phyloP scores from a whole-genome alignment of 2,797 vertebrate genomes.

The Triplophysa yarkandensis region DNA sequence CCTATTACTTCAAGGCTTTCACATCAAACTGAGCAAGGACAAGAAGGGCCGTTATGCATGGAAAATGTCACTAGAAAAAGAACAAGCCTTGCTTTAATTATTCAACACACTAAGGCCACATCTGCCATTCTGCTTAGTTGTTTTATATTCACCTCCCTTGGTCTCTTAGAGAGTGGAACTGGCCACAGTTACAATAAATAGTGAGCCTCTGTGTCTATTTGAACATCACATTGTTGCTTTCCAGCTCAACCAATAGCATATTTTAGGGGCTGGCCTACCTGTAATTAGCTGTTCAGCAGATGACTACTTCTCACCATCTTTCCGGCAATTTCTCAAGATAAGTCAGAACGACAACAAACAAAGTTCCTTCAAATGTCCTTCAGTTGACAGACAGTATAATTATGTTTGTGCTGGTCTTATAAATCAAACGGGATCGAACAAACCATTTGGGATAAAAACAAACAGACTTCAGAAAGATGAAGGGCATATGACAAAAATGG shows the following conservation, averaged over 20 bases:
- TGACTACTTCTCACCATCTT: no score
- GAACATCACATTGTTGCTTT: neutral
- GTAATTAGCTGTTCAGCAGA: neutral
- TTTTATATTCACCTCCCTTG: neutral
- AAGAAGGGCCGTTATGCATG: neutral
- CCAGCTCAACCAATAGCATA: neutral
- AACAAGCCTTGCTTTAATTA: slow-evolving; percentile 44
- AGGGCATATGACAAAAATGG: neutral
- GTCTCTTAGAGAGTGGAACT: neutral
- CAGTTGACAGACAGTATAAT: neutral
- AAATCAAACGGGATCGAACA: no score
- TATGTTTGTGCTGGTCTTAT: neutral
- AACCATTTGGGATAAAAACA: neutral
- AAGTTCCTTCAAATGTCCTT: neutral
- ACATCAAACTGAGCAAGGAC: no score
- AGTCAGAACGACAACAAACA: no score
- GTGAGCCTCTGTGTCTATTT: no score
- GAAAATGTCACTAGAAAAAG: slow-evolving; percentile 8
- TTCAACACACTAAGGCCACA: slow-evolving; percentile 4
- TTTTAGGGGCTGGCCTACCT: neutral
- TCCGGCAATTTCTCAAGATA: no score
- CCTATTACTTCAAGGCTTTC: no score
- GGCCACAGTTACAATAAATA: no score
- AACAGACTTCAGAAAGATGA: neutral
- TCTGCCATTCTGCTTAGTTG: neutral